Evolutionary conservation across 2,888 invertebrate species (phyloP), one percentile per base, ranked within the genome.

Genomic region (Thereva nobilitata): DNA sequence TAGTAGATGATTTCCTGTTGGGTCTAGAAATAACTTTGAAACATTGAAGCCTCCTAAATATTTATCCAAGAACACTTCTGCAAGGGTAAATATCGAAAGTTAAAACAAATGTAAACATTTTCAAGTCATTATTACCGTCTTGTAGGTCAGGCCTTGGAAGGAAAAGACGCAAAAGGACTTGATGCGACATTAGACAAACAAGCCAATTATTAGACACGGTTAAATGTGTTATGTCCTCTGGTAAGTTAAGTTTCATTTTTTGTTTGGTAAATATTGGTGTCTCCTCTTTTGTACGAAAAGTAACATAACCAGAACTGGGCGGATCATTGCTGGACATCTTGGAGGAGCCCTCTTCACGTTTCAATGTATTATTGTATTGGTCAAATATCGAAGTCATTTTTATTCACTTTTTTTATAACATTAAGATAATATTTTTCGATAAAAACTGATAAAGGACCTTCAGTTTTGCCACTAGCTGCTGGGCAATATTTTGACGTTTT

Each of bases 251-350:
- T 73, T 89, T 89, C 80, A 93, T 90, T 79, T 89, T 90, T 71
- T 91, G 88, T 78, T 92, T 95, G 41, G 87, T 89, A 79, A 96
- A 95, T 79, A 96, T 94, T 6, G 94, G 93, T 12, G 86, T 84
- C 71, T 92, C 92, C 73, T 90, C 89, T 74, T 88, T 87, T 23
- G 88, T 76, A 64, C 83, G 82, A 81, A 84, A 83, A 68, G 80
- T 84, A 52, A 85, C 83, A 71, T 84, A 84, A 2, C 84, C 84
- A 2, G 84, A 84, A 5, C 82, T 83, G 4, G 83, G 82, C 42
- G 68, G 70, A n/a, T 76, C 76, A 57, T 79, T 80, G n/a, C 77
- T 74, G 3, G 80, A 77, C 71, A 82, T 80, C 2, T 81, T 80
- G 1, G 72, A 67, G 23, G 69, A 71, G 3, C 65, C 64, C 7